Conservation (phyloP, 2,888 invertebrate genomes). For the Torymus tubicola region DNA sequence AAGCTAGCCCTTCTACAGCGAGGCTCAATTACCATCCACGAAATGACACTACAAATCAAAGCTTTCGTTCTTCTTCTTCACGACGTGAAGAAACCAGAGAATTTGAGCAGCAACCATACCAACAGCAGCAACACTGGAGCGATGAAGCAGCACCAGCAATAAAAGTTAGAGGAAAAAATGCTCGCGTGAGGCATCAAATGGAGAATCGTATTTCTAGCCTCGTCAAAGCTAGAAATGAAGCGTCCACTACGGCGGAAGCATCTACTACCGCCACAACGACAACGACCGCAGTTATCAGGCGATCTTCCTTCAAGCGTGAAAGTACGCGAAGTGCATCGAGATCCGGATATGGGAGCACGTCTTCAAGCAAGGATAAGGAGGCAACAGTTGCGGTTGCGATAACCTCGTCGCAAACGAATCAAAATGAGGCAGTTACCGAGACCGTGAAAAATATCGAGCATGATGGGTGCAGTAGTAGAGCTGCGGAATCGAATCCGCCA, state of each 20-base stretch:
- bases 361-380: conserved; percentile 71
- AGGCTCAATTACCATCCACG: conserved; percentile 60
- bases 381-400: conserved; percentile 62
- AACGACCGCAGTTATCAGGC: conserved; percentile 60
- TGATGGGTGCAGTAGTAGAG: conserved; percentile 3
- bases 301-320: conserved; percentile 66
- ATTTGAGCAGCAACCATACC: background rate
- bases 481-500: conserved; percentile 20
- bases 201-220: conserved; percentile 58
- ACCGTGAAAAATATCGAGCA: background rate
- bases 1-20: conserved; percentile 60
- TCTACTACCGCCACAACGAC: conserved; percentile 45
- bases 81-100: background rate
- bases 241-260: conserved; percentile 30
- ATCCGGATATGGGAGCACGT: conserved; percentile 55
- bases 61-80: conserved; percentile 25
- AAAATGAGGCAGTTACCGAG: conserved; percentile 59
- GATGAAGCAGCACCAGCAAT: background rate
- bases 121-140: conserved; percentile 3
- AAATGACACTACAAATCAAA: conserved; percentile 24
- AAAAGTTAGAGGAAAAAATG: conserved; percentile 37
- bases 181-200: conserved; percentile 44
- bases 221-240: conserved; percentile 62
- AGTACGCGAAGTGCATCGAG: conserved; percentile 48
- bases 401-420: conserved; percentile 57